These are phyloP conservation scores for Oncopodura yosiiana DNA, from an alignment of 1,140 invertebrate genomes.

Conservation along the genomic window DNA sequence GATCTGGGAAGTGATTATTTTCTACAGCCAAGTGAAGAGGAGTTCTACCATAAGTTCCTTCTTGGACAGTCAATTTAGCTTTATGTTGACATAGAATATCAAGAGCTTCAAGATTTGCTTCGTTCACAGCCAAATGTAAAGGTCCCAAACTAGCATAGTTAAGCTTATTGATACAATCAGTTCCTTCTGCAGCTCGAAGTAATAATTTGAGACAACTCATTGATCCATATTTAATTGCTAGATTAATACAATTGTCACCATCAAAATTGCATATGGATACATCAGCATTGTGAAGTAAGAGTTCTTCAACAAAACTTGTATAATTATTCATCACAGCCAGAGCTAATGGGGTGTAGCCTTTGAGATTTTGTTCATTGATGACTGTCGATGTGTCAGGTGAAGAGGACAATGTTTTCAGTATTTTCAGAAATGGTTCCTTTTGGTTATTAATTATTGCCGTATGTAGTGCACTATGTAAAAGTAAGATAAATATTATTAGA, in stretches of 20 bases:
- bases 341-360: slow-evolving; percentile 19
- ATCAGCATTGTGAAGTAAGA: slow-evolving; percentile 20
- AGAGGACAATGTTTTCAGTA: slow-evolving; percentile 21
- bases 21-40: slow-evolving; percentile 30
- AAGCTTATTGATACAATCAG: slow-evolving; percentile 20
- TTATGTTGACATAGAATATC: slow-evolving; percentile 14
- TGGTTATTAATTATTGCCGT: slow-evolving; percentile 29
- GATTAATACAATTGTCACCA: slow-evolving; percentile 25
- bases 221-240: slow-evolving; percentile 27
- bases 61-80: slow-evolving; percentile 19
- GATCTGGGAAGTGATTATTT: too few species aligned
- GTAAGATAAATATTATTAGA: slow-evolving; percentile 1
- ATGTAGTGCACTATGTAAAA: slow-evolving; percentile 26
- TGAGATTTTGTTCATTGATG: slow-evolving; percentile 26
- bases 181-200: slow-evolving; percentile 4
- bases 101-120: slow-evolving; percentile 13
- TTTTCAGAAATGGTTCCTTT: slow-evolving; percentile 24
- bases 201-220: slow-evolving; percentile 18
- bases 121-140: slow-evolving; percentile 20
- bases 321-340: slow-evolving; percentile 20
- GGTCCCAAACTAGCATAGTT: slow-evolving; percentile 29
- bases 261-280: slow-evolving; percentile 24
- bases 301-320: slow-evolving; percentile 24
- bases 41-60: slow-evolving; percentile 32
- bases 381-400: slow-evolving; percentile 20